A percentile compares a stretch with the other conserved stretches of the same genome.
Conservation (phyloP, 2,113 vertebrate genomes). For the Tringa solitaria region DNA sequence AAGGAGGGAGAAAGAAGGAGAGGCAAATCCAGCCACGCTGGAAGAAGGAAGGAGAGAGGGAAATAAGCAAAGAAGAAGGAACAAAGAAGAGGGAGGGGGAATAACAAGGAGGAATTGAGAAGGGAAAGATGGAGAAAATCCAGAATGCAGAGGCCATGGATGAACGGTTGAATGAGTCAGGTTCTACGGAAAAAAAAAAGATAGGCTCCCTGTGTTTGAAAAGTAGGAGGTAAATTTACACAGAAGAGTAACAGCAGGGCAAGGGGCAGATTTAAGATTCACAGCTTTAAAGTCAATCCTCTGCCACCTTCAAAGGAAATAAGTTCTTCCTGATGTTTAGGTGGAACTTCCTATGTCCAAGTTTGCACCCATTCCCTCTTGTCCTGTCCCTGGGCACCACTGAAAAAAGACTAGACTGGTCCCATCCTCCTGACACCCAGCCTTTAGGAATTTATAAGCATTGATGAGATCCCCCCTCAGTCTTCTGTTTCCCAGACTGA, state of each 20-base stretch:
- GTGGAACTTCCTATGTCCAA: too few species aligned
- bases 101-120: not conserved
- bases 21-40: not conserved
- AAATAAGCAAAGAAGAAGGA: not conserved
- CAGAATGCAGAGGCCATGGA: not conserved
- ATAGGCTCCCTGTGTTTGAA: fast-evolving
- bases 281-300: not conserved
- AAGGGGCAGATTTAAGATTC: not conserved
- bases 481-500: too few species aligned
- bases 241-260: not conserved
- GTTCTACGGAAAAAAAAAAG: not conserved
- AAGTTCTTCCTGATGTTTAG: too few species aligned
- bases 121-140: not conserved
- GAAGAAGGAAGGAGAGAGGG: not conserved
- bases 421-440: too few species aligned
- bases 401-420: too few species aligned
- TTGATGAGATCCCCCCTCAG: too few species aligned
- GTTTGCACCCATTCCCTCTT: too few species aligned
- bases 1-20: not conserved
- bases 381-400: too few species aligned
- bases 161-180: not conserved
- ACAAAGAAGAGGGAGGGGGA: not conserved
- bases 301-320: too few species aligned
- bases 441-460: too few species aligned
- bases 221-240: not conserved